phyloP scores from a whole-genome alignment of 2,797 vertebrate species.

The Acrossocheilus wenchowensis region DNA sequence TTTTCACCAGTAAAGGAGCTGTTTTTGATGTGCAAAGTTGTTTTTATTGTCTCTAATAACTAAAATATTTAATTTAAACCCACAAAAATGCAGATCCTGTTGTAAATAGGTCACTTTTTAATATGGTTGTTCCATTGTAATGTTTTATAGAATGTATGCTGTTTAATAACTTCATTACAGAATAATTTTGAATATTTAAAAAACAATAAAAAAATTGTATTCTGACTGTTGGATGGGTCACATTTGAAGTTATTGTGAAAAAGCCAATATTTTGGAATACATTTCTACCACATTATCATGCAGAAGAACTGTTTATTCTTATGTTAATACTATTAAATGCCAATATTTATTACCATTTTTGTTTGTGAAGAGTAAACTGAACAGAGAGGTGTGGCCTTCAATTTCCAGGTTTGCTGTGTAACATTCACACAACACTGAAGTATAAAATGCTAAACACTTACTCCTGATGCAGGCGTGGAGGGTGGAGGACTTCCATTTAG shows the following conservation, averaged over 20 bases:
- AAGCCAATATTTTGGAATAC: neutral
- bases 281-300: neutral
- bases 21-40: neutral
- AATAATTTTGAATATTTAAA: neutral
- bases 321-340: neutral
- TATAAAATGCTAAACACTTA: slow-evolving; percentile 59
- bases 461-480: slow-evolving; percentile 69
- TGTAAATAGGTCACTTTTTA: neutral
- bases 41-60: neutral
- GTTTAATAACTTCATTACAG: neutral
- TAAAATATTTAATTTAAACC: neutral
- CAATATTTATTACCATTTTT: neutral
- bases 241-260: neutral
- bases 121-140: neutral
- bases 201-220: neutral
- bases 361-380: neutral
- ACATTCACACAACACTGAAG: neutral
- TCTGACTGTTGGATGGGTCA: neutral
- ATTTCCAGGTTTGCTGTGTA: neutral
- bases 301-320: no score
- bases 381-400: neutral
- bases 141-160: neutral
- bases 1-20: neutral
- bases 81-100: no score
- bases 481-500: slow-evolving; percentile 54